phyloP scores from a whole-genome alignment of 2,888 invertebrate species.

The Meandrusa payeni region DNA sequence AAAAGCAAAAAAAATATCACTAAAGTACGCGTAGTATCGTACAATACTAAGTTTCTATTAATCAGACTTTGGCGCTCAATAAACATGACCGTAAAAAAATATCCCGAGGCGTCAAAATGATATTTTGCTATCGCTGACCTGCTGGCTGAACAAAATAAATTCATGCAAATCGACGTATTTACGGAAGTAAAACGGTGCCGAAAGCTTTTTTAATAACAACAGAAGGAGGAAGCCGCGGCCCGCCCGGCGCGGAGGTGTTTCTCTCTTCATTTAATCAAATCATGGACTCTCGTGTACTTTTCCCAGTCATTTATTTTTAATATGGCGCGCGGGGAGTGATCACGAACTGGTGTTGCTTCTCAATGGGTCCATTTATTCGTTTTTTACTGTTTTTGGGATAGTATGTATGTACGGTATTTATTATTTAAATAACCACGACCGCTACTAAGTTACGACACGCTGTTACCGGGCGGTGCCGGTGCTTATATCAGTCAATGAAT shows the following conservation, averaged over 20 bases:
- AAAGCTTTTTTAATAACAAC: constrained; percentile 66
- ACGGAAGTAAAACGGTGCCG: constrained; percentile 56
- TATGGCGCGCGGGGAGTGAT: constrained; percentile 42
- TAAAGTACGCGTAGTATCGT: no score
- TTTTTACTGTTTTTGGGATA: no score
- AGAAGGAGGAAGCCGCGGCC: constrained; percentile 38
- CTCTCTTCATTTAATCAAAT: constrained; percentile 74
- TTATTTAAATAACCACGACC: no score
- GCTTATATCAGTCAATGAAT: no score
- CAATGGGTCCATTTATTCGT: no score
- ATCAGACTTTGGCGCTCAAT: no score
- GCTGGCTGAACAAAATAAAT: constrained; percentile 47
- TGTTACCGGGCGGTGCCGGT: no score
- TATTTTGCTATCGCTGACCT: constrained; percentile 47
- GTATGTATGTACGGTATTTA: no score
- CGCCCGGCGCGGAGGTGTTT: constrained; percentile 55
- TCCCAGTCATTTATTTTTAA: constrained; percentile 74
- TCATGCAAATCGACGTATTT: constrained; percentile 71
- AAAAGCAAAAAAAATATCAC: no score
- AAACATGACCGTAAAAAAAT: no score
- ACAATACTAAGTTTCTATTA: no score
- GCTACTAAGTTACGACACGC: no score
- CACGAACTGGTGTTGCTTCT: neutral
- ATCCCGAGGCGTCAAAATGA: constrained; percentile 36
- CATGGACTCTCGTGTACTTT: constrained; percentile 60